Evolutionary conservation across 2,797 vertebrate genomes (phyloP).

Genomic region (Amblyraja radiata): DNA sequence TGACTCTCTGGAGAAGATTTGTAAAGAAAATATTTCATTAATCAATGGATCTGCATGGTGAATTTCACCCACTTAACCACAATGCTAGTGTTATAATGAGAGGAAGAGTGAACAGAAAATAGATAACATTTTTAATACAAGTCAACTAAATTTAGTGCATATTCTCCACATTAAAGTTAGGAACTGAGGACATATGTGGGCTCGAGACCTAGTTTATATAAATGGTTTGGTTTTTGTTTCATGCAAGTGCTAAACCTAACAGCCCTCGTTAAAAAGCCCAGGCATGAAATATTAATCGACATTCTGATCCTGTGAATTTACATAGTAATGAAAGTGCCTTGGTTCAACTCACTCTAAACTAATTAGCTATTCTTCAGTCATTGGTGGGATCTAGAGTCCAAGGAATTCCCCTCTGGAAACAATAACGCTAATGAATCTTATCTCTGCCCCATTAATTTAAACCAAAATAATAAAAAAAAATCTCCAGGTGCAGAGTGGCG

Average conservation of each 20-base stretch:
- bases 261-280: constrained; percentile 46
- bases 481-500: constrained; percentile 56
- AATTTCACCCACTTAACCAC: not conserved
- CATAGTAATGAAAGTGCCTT: constrained; percentile 58
- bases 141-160: not conserved
- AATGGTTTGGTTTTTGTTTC: constrained; percentile 44
- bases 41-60: not conserved
- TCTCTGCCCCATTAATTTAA: constrained; percentile 76
- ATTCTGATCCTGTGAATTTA: constrained; percentile 52
- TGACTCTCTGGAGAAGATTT: not conserved
- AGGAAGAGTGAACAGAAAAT: not conserved
- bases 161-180: constrained; percentile 24
- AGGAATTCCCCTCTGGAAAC: constrained; percentile 62
- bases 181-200: constrained; percentile 39
- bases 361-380: constrained; percentile 51
- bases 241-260: constrained; percentile 46
- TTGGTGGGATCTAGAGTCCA: constrained; percentile 49
- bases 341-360: constrained; percentile 47
- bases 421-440: constrained; percentile 66
- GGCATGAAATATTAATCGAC: constrained; percentile 54
- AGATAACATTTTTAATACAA: not conserved
- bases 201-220: constrained; percentile 47
- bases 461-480: constrained; percentile 49
- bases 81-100: not conserved
- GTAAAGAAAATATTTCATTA: not conserved